Evolutionary conservation across 2,797 vertebrate genomes (phyloP), one percentile per base, ranked within the genome.

Genomic region (Bovichtus variegatus): DNA sequence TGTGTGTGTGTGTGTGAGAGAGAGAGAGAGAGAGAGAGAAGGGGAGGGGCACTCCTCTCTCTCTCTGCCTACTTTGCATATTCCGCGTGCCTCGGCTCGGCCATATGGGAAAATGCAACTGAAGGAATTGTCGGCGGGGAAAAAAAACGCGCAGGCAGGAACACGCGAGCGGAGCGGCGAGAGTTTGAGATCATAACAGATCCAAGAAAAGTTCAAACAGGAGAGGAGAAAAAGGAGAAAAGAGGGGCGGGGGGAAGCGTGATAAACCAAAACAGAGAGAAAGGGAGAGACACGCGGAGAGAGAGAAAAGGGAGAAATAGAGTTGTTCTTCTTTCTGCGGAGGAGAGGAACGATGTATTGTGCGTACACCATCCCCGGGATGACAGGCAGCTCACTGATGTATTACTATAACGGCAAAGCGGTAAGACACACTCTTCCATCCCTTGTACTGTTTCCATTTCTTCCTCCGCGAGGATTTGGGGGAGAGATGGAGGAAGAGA

Each of bases 391-490:
- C 95, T 96, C 97, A 71, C 90, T 98, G 76, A 97, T 98, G 97
- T 98, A 98, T 94, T 98, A 97, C 96, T 98, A 97, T 94, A 98
- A 98, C 92, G 97, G 97, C 81, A 98, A 98, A 91, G 97, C 97
- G 97, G 97, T 98, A 96, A 97, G 97, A 85, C 86, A 46, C 68
- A 54, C 57, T 12, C 36, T 9, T 47, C 46, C 72, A 41, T 68
- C 68, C 43, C 21, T 58, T 2, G 18, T 21, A 1, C 9, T 50
- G 3, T 15, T 27, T 53, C 51, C 5, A 71, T 16, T 12, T 47
- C 19, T 31, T 71, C 67, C 53, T 60, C 72, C 57, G 58, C 18
- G 9, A 60, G 65, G 60, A 43, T 47, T 41, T 72, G 86, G 68
- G 73, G 4, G 66, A 46, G 76, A 18, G 75, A 15, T 41, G 12